Evolutionary conservation across 2,113 vertebrate species (phyloP).

Genomic region (Uropsilus gracilis): DNA sequence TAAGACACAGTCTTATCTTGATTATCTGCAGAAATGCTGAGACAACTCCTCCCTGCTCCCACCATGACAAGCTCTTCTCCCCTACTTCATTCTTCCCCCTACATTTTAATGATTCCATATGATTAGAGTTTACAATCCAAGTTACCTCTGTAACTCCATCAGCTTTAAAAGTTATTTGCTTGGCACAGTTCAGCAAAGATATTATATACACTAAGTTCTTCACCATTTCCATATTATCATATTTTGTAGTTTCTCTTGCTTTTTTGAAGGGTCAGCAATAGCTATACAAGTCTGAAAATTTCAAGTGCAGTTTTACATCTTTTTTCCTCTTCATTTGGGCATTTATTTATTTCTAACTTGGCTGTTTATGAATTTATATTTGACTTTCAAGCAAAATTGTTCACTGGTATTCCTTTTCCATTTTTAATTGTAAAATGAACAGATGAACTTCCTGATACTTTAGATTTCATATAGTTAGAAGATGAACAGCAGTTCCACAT

Average conservation of each 20-base stretch:
- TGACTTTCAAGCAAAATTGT: constrained; percentile 15
- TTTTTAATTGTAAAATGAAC: constrained; percentile 8
- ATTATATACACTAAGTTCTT: not conserved
- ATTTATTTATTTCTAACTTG: not conserved
- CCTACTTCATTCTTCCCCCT: not conserved
- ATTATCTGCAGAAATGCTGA: not conserved
- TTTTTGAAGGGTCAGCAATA: constrained; percentile 43
- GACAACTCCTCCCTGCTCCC: not conserved
- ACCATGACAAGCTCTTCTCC: not conserved
- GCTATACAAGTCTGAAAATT: constrained; percentile 27
- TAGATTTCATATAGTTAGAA: not conserved
- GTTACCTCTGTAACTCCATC: not conserved
- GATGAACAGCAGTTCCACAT: not conserved
- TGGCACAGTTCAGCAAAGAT: not conserved
- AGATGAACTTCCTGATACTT: not conserved
- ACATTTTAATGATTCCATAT: not conserved
- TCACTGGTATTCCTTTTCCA: not conserved
- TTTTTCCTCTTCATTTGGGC: not conserved
- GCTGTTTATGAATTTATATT: constrained; percentile 1
- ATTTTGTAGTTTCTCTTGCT: not conserved
- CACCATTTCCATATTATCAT: not conserved
- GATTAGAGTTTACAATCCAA: constrained; percentile 30
- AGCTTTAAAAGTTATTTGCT: constrained; percentile 8
- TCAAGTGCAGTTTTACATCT: constrained; percentile 31
- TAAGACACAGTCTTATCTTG: not conserved